phyloP scores from a whole-genome alignment of 2,113 vertebrate genomes.

The Circaetus gallicus region DNA sequence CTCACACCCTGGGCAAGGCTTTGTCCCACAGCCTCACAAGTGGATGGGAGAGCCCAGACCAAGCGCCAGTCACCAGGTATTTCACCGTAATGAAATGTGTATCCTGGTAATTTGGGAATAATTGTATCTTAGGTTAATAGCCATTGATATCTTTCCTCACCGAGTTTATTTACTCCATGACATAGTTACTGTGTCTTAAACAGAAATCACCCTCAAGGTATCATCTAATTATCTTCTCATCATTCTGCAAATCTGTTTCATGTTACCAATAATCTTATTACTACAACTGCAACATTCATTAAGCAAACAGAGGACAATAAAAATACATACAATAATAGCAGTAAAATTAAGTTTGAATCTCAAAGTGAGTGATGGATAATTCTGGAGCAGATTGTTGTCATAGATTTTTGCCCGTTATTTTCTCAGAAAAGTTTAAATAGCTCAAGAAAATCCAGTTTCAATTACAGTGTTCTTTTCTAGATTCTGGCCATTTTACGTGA shows the following conservation, averaged over 20 bases:
- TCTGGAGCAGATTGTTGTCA: not conserved
- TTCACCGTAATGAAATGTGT: not conserved
- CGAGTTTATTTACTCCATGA: slow-evolving; percentile 25
- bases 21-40: not conserved
- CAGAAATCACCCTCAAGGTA: slow-evolving; percentile 60
- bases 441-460: not conserved
- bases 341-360: slow-evolving; percentile 56
- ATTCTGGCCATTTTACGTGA: not conserved
- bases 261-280: slow-evolving; percentile 65
- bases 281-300: slow-evolving; percentile 56
- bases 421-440: not conserved
- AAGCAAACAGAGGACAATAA: slow-evolving; percentile 52
- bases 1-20: not conserved
- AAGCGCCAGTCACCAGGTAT: not conserved
- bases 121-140: not conserved
- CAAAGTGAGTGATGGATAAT: slow-evolving; percentile 5
- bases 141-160: not conserved
- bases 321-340: slow-evolving; percentile 42
- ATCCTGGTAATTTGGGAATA: not conserved
- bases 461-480: not conserved
- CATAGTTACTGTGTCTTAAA: slow-evolving; percentile 30
- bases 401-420: not conserved
- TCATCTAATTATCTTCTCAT: slow-evolving; percentile 68
- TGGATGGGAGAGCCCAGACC: not conserved
- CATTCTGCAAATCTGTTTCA: slow-evolving; percentile 60